Conservation (phyloP, 1,140 invertebrate species). For the Palaemon carinicauda region DNA sequence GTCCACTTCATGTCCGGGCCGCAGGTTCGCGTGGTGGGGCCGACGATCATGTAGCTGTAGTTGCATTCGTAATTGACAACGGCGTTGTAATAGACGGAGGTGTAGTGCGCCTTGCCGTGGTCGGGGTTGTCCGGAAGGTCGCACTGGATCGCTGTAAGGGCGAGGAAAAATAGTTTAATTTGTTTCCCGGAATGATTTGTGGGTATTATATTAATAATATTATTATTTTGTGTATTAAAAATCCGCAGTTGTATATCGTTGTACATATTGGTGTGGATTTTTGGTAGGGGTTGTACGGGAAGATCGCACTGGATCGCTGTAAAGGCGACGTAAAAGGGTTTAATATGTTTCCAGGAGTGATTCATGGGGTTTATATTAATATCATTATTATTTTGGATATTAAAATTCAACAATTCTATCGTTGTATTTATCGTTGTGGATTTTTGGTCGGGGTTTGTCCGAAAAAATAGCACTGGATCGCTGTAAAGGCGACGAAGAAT, state of each 20-base stretch:
- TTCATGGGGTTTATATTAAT: too few species aligned
- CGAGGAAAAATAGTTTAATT: background rate
- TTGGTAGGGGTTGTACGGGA: constrained; percentile 86
- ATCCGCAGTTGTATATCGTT: too few species aligned
- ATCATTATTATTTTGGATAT: too few species aligned
- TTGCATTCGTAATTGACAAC: constrained; percentile 93
- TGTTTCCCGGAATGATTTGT: too few species aligned
- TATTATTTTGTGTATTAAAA: too few species aligned
- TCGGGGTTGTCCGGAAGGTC: constrained; percentile 83
- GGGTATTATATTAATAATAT: too few species aligned
- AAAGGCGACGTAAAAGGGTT: background rate
- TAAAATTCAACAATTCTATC: too few species aligned
- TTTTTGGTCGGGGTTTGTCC: constrained; percentile 85
- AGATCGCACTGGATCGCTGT: constrained; percentile 85
- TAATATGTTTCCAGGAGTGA: too few species aligned
- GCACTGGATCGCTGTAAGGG: constrained; percentile 81
- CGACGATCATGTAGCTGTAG: constrained; percentile 86
- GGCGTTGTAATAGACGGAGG: constrained; percentile 90
- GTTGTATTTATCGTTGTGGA: too few species aligned
- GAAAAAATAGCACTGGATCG: constrained; percentile 89
- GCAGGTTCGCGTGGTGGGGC: constrained; percentile 73
- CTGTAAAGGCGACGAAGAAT: constrained; percentile 62
- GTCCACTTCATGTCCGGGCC: constrained; percentile 89
- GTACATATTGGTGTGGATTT: too few species aligned
- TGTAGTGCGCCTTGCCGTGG: constrained; percentile 89